Evolutionary conservation across 2,113 vertebrate species (phyloP).

Genomic region (Strix uralensis): DNA sequence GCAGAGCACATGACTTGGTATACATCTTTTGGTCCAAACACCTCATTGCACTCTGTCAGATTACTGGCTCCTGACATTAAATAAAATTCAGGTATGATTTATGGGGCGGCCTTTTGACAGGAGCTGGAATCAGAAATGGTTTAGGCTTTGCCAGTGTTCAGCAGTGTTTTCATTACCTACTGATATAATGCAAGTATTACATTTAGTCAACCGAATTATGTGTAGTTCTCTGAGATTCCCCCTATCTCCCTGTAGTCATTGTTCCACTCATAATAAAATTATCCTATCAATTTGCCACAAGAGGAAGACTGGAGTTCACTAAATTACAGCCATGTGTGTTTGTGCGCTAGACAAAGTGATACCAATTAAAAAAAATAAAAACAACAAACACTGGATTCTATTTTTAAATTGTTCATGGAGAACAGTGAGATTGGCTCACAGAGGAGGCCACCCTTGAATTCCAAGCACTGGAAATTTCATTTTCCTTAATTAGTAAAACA

Average conservation of each 20-base stretch:
- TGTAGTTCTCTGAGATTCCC: constrained; percentile 70
- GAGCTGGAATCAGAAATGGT: constrained; percentile 70
- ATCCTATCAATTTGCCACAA: constrained; percentile 78
- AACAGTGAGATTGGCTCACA: constrained; percentile 40
- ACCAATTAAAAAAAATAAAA: constrained; percentile 54
- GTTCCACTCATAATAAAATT: constrained; percentile 80
- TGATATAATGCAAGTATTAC: constrained; percentile 70
- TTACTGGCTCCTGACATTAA: constrained; percentile 72
- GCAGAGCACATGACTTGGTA: constrained; percentile 75
- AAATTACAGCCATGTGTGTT: constrained; percentile 74
- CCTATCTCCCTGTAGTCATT: constrained; percentile 75
- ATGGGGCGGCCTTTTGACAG: constrained; percentile 74
- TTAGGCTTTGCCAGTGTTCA: constrained; percentile 53
- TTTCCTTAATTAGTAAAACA: constrained; percentile 75
- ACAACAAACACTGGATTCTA: constrained; percentile 34
- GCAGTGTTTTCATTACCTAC: constrained; percentile 76
- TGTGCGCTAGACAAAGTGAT: constrained; percentile 69
- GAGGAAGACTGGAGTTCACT: constrained; percentile 75
- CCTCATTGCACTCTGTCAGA: constrained; percentile 75
- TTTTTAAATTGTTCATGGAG: constrained; percentile 61
- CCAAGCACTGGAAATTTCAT: constrained; percentile 55
- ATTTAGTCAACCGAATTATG: constrained; percentile 78
- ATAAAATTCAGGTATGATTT: constrained; percentile 76
- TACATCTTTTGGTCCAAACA: constrained; percentile 76
- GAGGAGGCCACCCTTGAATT: constrained; percentile 57